Evolutionary conservation across 1,140 invertebrate species (phyloP), one percentile per base, ranked within the genome.

Genomic region (Drosophila fuyamai): DNA sequence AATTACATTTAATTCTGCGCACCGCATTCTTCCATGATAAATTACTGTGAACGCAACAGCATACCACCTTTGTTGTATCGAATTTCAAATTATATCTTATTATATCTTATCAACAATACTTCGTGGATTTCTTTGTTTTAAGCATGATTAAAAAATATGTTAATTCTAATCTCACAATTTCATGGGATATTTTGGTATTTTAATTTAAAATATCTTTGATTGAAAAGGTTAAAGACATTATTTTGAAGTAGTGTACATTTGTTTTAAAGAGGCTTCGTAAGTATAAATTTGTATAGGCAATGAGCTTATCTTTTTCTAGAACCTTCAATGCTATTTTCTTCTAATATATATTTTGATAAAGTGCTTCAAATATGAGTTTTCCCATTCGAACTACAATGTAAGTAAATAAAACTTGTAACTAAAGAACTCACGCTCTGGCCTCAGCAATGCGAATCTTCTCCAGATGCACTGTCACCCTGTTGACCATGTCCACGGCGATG

Each of bases 361-460:
- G 29, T 1, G 27, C 29, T 29, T 6, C 7, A 29, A 7, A 29
- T 29, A 29, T 5, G 29, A 5, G 29, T 7, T 7, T 32, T 32
- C 6, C 29, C 0, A 32, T 32, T 32, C 1, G 6, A 32, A 10
- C 23, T 23, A 23, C 23, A 23, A 23, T 23, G 23, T 23, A 2
- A 23, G 23, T 2, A 23, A 18, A 4, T 4, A 23, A 23, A 4
- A 23, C 23, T 23, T 23, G 23, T 2, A 23, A 23, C 4, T 23
- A 23, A 38, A 16, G 4, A n/a, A 95, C 95, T 94, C 93, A 97
- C 96, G 94, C 95, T 83, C 94, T 94, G 82, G 94, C 94, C 91
- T 96, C 95, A 14, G 96, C 95, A 82, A 96, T 94, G 79, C 96
- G 94, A 47, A 98, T 97, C 85, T 96, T 96, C 91, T 97, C 96